These are phyloP conservation scores for Anorthoa munda DNA, from an alignment of 2,888 invertebrate genomes.

Conservation along the genomic window DNA sequence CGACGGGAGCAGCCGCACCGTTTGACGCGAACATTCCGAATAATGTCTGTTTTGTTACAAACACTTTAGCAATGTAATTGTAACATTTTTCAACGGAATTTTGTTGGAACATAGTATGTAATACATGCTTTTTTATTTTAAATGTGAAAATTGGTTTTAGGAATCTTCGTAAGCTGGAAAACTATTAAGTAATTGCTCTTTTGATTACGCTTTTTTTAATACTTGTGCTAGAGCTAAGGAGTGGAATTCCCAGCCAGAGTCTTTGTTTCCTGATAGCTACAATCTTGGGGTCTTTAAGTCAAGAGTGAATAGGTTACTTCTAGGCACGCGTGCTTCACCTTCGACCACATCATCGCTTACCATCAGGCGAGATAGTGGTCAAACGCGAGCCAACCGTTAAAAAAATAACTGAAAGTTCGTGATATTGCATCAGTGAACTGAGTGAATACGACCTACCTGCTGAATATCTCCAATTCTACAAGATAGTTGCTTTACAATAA, in stretches of 20 bases:
- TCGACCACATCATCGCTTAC: too few relatives aligned
- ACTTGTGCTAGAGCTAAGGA: too few relatives aligned
- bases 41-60: slow-evolving; percentile 14
- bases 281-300: too few relatives aligned
- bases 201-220: too few relatives aligned
- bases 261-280: too few relatives aligned
- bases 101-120: slow-evolving; percentile 20
- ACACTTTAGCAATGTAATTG: slow-evolving; percentile 28
- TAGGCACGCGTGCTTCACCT: too few relatives aligned
- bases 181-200: slow-evolving; percentile 27
- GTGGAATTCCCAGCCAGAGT: too few relatives aligned
- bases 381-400: too few relatives aligned
- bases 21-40: slow-evolving; percentile 60
- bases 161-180: neutral
- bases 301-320: too few relatives aligned
- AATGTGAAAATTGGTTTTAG: neutral
- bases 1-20: slow-evolving; percentile 63
- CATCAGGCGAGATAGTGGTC: too few relatives aligned
- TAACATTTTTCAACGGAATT: slow-evolving; percentile 35
- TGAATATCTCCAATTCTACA: too few relatives aligned
- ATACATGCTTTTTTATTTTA: slow-evolving; percentile 7
- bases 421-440: neutral
- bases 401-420: too few relatives aligned
- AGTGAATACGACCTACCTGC: neutral
- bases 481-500: neutral